Evolutionary conservation across 2,888 invertebrate genomes (phyloP).

Genomic region (Hypolimnas misippus): DNA sequence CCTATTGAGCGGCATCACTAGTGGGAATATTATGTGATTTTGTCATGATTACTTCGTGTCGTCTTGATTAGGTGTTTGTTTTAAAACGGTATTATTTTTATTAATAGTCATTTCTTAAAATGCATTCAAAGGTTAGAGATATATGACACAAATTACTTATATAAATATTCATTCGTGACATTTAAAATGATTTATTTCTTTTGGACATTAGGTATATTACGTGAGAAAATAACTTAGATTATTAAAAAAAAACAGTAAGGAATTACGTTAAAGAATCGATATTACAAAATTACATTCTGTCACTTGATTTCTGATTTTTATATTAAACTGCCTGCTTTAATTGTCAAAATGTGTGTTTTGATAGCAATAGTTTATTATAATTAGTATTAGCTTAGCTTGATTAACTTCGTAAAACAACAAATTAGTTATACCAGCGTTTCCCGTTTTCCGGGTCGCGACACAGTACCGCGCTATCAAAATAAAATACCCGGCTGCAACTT

Average conservation of each 20-base stretch:
- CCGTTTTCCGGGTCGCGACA: no score
- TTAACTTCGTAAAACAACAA: no score
- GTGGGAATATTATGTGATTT: constrained; percentile 18
- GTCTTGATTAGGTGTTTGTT: constrained; percentile 33
- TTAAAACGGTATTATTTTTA: constrained; percentile 31
- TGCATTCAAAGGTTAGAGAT: constrained; percentile 10
- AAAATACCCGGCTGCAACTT: no score
- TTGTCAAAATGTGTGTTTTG: no score
- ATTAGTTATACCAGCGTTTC: no score
- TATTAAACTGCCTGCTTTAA: no score
- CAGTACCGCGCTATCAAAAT: no score
- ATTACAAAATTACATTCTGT: no score
- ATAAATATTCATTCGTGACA: constrained; percentile 10
- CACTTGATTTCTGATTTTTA: no score
- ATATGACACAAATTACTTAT: constrained; percentile 11
- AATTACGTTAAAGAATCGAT: no score
- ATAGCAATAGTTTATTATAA: no score
- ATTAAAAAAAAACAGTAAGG: not conserved
- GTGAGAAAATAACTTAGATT: not conserved
- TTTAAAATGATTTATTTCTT: constrained; percentile 10
- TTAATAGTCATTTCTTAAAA: constrained; percentile 24
- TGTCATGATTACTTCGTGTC: constrained; percentile 26
- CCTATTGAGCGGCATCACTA: not conserved
- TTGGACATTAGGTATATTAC: not conserved
- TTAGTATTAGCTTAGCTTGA: no score